A percentile compares a stretch with the other conserved stretches of the same genome.
Evolutionary conservation across 2,113 vertebrate species (phyloP).

Genomic region (Mixornis gularis): DNA sequence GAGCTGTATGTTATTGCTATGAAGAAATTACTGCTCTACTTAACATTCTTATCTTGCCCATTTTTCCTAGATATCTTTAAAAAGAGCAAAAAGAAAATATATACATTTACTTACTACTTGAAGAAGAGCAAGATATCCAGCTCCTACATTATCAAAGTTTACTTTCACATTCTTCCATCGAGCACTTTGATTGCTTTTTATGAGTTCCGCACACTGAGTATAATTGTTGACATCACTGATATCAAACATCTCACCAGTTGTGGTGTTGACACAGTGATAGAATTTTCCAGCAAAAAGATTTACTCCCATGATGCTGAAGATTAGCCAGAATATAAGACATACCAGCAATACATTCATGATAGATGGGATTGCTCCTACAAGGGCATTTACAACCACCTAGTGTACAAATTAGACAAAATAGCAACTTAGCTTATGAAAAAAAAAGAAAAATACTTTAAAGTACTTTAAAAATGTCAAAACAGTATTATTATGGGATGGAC

Average conservation of each 20-base stretch:
- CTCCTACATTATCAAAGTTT: slow-evolving; percentile 94
- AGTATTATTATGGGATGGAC: not conserved
- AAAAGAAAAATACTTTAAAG: not conserved
- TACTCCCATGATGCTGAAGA: slow-evolving; percentile 98
- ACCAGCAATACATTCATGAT: slow-evolving; percentile 98
- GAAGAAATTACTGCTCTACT: not conserved
- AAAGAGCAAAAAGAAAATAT: not conserved
- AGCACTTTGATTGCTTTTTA: slow-evolving; percentile 70
- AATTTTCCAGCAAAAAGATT: slow-evolving; percentile 95
- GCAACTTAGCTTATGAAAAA: not conserved
- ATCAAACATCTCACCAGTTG: slow-evolving; percentile 52
- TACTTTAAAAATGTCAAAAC: not conserved
- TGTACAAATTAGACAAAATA: slow-evolving; percentile 24
- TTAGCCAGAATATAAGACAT: slow-evolving; percentile 99
- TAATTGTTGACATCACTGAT: slow-evolving; percentile 65
- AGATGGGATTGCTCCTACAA: slow-evolving; percentile 95
- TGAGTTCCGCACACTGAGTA: slow-evolving; percentile 67
- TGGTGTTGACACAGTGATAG: slow-evolving; percentile 80
- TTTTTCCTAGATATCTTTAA: not conserved
- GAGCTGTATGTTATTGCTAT: not conserved
- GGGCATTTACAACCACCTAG: slow-evolving; percentile 96
- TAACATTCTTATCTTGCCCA: not conserved
- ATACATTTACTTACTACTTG: slow-evolving; percentile 86
- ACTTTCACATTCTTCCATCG: slow-evolving; percentile 89
- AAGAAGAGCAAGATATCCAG: slow-evolving; percentile 91